A percentile compares a stretch with the other conserved stretches of the same genome.
phyloP scores from a whole-genome alignment of 2,888 invertebrate species.

The Teinopalpus imperialis region DNA sequence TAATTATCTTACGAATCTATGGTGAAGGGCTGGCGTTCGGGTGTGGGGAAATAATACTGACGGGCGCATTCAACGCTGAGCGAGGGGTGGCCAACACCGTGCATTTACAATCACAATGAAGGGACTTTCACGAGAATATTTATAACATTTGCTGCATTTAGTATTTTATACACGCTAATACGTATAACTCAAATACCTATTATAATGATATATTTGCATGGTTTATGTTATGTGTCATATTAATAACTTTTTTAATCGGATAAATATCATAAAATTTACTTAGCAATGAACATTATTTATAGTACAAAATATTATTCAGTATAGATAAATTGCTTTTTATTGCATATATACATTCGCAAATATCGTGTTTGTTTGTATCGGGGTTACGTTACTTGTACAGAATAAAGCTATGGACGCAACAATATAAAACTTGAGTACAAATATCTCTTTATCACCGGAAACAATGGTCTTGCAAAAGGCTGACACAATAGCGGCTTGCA shows the following conservation, averaged over 20 bases:
- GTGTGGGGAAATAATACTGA: conserved; percentile 58
- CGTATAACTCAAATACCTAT: no score
- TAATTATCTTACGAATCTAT: conserved; percentile 74
- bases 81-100: conserved; percentile 69
- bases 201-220: no score
- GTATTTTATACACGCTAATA: no score
- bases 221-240: no score
- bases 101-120: conserved; percentile 51
- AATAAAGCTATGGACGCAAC: background rate
- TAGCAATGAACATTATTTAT: no score
- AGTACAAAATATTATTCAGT: no score
- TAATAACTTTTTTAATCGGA: no score
- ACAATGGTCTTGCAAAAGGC: conserved; percentile 21
- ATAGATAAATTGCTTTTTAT: no score
- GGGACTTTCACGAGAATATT: conserved; percentile 58
- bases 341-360: no score
- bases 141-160: conserved; percentile 27
- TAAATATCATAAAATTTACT: no score
- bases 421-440: conserved; percentile 13
- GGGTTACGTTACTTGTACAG: no score
- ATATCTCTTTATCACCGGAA: conserved; percentile 22
- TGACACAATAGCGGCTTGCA: conserved; percentile 13
- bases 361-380: no score
- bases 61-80: conserved; percentile 44
- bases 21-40: conserved; percentile 55